A percentile compares a stretch with the other conserved stretches of the same genome.
These are phyloP conservation scores for Geophilus truncorum DNA, from an alignment of 2,888 invertebrate genomes.

Conservation along the genomic window DNA sequence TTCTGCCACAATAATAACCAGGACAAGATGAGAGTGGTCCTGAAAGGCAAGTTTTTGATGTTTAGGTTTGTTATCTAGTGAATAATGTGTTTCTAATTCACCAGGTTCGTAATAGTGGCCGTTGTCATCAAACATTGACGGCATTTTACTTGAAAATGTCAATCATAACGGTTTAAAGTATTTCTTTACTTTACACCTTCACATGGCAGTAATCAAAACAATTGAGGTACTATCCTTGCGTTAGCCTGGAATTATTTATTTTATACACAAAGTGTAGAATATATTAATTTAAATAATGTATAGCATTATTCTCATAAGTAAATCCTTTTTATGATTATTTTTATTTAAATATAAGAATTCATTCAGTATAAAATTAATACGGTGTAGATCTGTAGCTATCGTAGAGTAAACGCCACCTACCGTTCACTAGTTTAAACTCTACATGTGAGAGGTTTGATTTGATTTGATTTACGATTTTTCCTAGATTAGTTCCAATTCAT, in stretches of 20 bases:
- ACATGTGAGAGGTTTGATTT: no score
- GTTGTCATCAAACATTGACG: neutral
- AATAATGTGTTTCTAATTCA: neutral
- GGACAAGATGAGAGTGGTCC: slow-evolving; percentile 57
- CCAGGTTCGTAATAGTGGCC: neutral
- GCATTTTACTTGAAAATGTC: neutral
- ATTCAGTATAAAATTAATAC: neutral
- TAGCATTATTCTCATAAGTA: no score
- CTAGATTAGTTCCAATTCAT: no score
- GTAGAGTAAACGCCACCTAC: no score
- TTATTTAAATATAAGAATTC: neutral
- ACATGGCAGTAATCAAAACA: no score
- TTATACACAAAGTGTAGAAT: no score
- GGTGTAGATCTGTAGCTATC: neutral
- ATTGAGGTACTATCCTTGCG: neutral
- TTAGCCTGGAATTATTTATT: no score
- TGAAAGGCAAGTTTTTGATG: neutral
- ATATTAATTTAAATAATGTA: no score
- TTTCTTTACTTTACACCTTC: no score
- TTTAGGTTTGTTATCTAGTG: neutral
- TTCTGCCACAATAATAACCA: slow-evolving; percentile 77
- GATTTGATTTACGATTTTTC: no score
- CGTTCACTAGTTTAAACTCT: no score
- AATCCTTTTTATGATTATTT: neutral
- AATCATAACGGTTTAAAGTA: no score